phyloP scores from a whole-genome alignment of 2,113 vertebrate genomes.

The Stigmatopora argus region DNA sequence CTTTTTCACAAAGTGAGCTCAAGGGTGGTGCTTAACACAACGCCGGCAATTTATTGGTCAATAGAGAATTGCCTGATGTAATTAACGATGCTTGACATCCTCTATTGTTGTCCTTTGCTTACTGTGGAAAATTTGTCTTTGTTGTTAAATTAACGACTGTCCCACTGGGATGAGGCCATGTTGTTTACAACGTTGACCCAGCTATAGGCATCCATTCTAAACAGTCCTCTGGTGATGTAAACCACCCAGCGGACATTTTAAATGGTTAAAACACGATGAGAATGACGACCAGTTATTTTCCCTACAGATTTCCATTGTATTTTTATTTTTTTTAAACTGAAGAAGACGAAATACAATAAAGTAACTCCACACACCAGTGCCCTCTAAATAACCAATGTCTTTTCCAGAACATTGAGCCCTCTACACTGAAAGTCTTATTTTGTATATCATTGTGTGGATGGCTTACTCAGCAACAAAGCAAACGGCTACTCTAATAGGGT shows the following conservation, averaged over 20 bases:
- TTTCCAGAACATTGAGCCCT: constrained; percentile 48
- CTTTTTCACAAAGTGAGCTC: background rate
- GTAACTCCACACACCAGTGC: constrained; percentile 35
- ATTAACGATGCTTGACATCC: background rate
- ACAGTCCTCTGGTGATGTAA: background rate
- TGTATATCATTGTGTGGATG: constrained; percentile 18
- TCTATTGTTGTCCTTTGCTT: background rate
- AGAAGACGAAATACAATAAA: constrained; percentile 15
- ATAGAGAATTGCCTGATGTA: background rate
- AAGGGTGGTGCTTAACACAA: background rate
- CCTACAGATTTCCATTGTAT: constrained; percentile 11
- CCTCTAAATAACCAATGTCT: constrained; percentile 31
- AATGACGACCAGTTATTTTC: background rate
- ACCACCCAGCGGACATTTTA: background rate
- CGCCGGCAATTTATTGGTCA: background rate
- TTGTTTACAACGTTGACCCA: background rate
- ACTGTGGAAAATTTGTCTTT: background rate
- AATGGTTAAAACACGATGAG: background rate
- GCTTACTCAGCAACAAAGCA: constrained; percentile 48
- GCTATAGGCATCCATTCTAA: background rate
- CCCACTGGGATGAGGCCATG: constrained; percentile 1
- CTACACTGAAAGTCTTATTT: constrained; percentile 32
- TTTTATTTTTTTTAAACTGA: constrained; percentile 16
- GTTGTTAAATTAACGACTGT: background rate
- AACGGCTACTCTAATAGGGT: constrained; percentile 25